phyloP scores from a whole-genome alignment of 2,113 vertebrate species.

The Dicaeum eximium region DNA sequence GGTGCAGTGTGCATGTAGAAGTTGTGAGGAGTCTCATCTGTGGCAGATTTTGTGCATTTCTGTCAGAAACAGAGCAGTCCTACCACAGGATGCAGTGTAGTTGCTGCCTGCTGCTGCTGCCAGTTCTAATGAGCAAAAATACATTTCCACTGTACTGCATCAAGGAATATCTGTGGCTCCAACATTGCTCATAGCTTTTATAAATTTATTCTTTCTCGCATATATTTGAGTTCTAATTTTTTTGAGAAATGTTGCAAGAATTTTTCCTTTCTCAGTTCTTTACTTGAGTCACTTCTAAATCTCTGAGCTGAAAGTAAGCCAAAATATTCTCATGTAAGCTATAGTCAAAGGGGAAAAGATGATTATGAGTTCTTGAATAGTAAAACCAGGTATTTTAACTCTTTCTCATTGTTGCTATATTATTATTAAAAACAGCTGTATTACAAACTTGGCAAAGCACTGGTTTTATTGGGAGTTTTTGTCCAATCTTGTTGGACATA shows the following conservation, averaged over 20 bases:
- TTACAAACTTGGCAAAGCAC: background rate
- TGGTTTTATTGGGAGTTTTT: background rate
- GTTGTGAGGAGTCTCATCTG: background rate
- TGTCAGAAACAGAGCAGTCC: background rate
- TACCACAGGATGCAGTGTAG: background rate
- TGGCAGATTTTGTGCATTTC: background rate
- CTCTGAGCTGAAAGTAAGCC: background rate
- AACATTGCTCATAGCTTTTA: background rate
- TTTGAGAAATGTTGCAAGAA: background rate
- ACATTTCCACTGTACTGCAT: background rate
- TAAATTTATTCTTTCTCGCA: background rate
- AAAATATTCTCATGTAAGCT: background rate
- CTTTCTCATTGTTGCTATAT: background rate
- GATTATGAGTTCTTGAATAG: background rate
- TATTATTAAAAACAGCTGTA: background rate
- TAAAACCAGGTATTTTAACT: background rate
- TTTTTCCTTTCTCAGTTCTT: background rate
- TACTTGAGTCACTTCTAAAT: background rate
- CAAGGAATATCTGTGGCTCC: background rate
- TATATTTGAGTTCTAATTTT: background rate
- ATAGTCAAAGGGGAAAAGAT: background rate
- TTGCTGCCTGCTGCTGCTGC: background rate
- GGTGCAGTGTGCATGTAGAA: accelerated
- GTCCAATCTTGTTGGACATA: background rate
- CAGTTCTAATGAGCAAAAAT: background rate